phyloP scores from a whole-genome alignment of 2,113 vertebrate genomes.

The Speoplatyrhinus poulsoni region DNA sequence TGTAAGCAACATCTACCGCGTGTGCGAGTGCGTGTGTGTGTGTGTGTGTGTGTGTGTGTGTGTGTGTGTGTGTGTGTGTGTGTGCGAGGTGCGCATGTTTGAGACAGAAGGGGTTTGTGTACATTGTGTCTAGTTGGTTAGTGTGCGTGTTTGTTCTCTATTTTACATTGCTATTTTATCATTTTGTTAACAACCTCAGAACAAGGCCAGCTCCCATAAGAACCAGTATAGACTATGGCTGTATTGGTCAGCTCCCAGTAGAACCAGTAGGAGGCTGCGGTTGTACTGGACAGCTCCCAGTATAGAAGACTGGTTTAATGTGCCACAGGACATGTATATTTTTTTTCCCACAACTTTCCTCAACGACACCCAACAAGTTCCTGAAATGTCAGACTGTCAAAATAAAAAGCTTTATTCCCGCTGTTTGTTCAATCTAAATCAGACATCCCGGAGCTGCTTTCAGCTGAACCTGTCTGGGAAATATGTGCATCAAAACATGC shows the following conservation, averaged over 20 bases:
- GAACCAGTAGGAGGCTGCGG: not conserved
- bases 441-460: no score
- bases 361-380: no score
- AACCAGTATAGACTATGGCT: not conserved
- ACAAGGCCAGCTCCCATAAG: not conserved
- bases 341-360: no score
- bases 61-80: conserved; percentile 7
- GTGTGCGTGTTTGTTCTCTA: not conserved
- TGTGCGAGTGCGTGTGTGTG: conserved; percentile 23
- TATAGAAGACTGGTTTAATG: not conserved
- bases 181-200: not conserved
- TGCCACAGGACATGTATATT: not conserved
- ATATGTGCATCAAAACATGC: no score
- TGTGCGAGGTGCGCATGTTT: not conserved
- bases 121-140: not conserved
- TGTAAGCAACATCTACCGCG: conserved; percentile 66
- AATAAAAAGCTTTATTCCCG: no score
- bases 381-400: no score
- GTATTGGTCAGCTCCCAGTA: not conserved
- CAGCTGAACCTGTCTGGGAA: no score
- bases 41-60: conserved; percentile 7
- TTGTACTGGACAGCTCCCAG: not conserved
- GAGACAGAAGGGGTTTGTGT: not conserved
- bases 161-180: not conserved
- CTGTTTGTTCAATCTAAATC: no score